Percentiles rank a stretch among this genome's conserved stretches.
Conservation (phyloP, 2,113 vertebrate species). For the Edolisoma coerulescens region DNA sequence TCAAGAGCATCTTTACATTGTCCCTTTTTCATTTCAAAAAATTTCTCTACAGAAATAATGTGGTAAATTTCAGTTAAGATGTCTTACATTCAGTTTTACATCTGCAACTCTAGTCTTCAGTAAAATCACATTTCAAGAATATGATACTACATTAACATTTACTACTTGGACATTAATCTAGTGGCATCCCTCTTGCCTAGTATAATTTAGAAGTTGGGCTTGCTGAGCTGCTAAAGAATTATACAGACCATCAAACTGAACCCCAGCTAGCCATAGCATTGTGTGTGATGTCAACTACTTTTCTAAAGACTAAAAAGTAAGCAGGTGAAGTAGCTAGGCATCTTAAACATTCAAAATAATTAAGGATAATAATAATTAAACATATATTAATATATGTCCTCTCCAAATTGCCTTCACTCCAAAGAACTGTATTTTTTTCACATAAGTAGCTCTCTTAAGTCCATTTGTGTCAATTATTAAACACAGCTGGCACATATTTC, state of each 20-base stretch:
- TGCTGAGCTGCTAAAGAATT: neutral
- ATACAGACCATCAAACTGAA: neutral
- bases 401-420: neutral
- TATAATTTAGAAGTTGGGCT: neutral
- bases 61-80: neutral
- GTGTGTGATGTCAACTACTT: neutral
- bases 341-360: neutral
- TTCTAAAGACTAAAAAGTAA: neutral
- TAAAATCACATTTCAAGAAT: neutral
- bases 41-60: slow-evolving; percentile 84
- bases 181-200: neutral
- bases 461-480: neutral
- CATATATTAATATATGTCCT: neutral
- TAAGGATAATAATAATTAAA: neutral
- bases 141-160: neutral
- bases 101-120: neutral
- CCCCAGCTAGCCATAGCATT: neutral
- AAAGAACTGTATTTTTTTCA: neutral
- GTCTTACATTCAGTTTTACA: neutral
- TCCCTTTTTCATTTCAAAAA: slow-evolving; percentile 99
- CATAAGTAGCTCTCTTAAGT: neutral
- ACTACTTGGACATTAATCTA: neutral
- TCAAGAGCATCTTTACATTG: slow-evolving; percentile 98
- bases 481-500: neutral
- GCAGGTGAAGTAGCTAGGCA: neutral